Base-by-base conservation (phyloP, 1,140 invertebrate genomes). In the Centruroides vittatus region DNA sequence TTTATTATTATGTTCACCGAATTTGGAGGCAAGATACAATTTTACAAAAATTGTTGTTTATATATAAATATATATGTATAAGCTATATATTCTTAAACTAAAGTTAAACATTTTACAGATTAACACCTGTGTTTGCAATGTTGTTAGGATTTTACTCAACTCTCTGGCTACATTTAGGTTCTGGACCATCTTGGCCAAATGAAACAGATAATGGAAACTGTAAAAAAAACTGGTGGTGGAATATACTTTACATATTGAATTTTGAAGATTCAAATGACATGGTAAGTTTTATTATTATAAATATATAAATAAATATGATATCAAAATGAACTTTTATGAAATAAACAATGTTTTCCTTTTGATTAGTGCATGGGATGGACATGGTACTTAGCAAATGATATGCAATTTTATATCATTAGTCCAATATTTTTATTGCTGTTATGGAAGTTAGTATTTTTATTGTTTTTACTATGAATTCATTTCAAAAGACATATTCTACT, bases 311-410 rank as follows among this genome's bases (percentile, higher is more conserved):
- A 47, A 12, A 5, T 23, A 13, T 50, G 23, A 41, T 60, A 48
- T 10, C 35, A 47, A 8, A 6, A 35, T 10, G 61, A 35, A 5
- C 8, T 60, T 41, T 23, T 23, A 23, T 23, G 23, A 23, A 23
- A 23, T 23, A 1, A 41, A 53, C 7, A 23, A 53, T 53, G 8
- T 35, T 46, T 49, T 59, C 35, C 51, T 50, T 58, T 60, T 64
- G 3, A 23, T 23, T 35, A 64, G 62, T 64, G 62, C 47, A n/a
- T 53, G 12, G 65, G 65, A 13, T 71, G 71, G 65, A 67, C 73
- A 5, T 74, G 72, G 70, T 74, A 73, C 65, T 67, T 73, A 48
- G 73, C 69, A 0, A 72, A 72, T 61, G 73, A 74, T 61, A 73
- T 73, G 62, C 73, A 74, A 66, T 73, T 74, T 58, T 74, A 69